Base-by-base conservation (phyloP, 2,888 invertebrate species). In the Drosophila neutralis region DNA sequence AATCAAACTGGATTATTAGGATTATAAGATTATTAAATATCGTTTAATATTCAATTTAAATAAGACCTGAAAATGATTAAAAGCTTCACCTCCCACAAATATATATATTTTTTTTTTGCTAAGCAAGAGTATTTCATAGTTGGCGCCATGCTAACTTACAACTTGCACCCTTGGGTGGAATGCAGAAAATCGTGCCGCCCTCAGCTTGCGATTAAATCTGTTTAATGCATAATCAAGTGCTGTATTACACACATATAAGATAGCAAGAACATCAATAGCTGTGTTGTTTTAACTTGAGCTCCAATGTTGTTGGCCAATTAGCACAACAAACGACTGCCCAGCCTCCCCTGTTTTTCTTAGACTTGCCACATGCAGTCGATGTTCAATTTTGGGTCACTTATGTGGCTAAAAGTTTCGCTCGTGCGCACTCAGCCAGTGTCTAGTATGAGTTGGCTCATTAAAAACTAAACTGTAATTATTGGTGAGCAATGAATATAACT, bases 381-480 rank as follows among this genome's bases (percentile, higher is more conserved):
- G 31, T 62, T 57, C 31, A 56, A 42, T 56, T 42, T 56, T 61
- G 10, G 60, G 40, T 38, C 33, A 36, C 65, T 65, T 65, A 57
- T 49, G 24, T 52, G 24, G 27, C n/a, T 18, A 21, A 59, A 56
- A 69, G 63, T 51, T 62, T 52, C 40, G 54, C 38, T 35, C 31
- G 35, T 21, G 36, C 33, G 33, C 56, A 56, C 8, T 56, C 29
- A 40, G 15, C 35, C 52, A 35, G 18, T 52, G 27, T n/a, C 60
- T 24, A 58, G 57, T 52, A 77, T 76, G 61, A 69, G 78, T 78
- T 77, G 74, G 52, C 82, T 78, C 82, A 82, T 82, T 85, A 82
- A 82, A 80, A 78, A 82, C 83, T 78, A 70, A 78, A 82, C 68
- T 80, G 67, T 82, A 82, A 85, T 82, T 85, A 82, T 79, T 73